Conservation (phyloP, 2,888 invertebrate species). For the Tachystola acroxantha region DNA sequence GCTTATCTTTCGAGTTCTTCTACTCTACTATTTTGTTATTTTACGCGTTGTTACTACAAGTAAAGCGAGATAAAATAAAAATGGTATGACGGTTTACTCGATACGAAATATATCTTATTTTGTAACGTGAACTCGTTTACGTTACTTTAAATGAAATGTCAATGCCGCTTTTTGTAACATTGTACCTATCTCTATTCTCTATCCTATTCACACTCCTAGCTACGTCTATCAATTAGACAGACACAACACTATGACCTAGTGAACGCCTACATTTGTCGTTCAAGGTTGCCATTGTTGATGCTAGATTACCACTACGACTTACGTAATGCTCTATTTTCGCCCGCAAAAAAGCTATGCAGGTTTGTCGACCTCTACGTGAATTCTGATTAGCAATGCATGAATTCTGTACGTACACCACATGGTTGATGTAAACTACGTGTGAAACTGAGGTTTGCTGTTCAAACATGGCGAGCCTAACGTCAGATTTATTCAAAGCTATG, state of each 20-base stretch:
- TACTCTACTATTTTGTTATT: slow-evolving; percentile 20
- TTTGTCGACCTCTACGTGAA: slow-evolving; percentile 36
- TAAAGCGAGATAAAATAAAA: slow-evolving; percentile 6
- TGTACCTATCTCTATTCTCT: slow-evolving; percentile 32
- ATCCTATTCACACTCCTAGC: slow-evolving; percentile 38
- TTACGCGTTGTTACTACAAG: slow-evolving; percentile 16
- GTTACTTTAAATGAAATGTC: slow-evolving; percentile 17
- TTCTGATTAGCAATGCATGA: neutral
- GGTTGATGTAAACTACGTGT: neutral
- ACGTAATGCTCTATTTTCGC: slow-evolving; percentile 50
- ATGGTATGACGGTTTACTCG: slow-evolving; percentile 1
- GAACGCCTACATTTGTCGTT: slow-evolving; percentile 34
- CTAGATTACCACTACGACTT: slow-evolving; percentile 36
- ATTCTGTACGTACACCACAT: neutral
- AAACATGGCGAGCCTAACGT: too few species aligned
- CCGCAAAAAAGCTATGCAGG: slow-evolving; percentile 29
- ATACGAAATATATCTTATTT: slow-evolving; percentile 19
- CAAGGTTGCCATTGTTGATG: slow-evolving; percentile 58
- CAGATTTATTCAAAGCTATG: neutral
- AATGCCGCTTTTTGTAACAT: slow-evolving; percentile 23
- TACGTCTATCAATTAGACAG: slow-evolving; percentile 9
- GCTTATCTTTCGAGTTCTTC: slow-evolving; percentile 19
- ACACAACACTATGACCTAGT: slow-evolving; percentile 15
- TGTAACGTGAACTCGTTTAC: slow-evolving; percentile 6
- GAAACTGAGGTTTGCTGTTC: neutral